Percentiles rank a stretch among this genome's conserved stretches.
phyloP scores from a whole-genome alignment of 2,113 vertebrate genomes.

The Zosterops lateralis region DNA sequence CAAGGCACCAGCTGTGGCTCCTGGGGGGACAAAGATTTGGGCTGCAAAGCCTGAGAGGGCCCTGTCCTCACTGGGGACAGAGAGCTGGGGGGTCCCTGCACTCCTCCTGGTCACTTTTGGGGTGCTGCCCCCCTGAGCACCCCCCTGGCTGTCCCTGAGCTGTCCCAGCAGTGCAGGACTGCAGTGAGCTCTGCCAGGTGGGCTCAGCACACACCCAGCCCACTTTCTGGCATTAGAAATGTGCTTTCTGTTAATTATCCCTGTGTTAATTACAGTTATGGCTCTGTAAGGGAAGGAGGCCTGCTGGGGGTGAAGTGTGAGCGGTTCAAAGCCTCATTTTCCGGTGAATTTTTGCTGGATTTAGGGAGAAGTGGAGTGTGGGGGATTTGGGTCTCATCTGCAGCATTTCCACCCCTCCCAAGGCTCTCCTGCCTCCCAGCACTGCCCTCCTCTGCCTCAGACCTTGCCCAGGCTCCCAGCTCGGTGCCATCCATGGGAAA shows the following conservation, averaged over 20 bases:
- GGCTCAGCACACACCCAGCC: background rate
- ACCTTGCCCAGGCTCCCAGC: background rate
- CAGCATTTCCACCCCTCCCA: background rate
- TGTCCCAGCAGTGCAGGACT: background rate
- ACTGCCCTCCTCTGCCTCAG: background rate
- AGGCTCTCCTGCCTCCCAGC: background rate
- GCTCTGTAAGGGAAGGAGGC: background rate
- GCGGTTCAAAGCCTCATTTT: background rate
- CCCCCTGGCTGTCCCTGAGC: background rate
- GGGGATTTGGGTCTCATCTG: background rate
- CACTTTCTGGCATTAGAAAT: background rate
- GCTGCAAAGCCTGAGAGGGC: fast-evolving
- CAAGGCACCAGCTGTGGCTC: fast-evolving
- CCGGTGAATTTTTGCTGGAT: background rate
- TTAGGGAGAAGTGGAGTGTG: background rate
- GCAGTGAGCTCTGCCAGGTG: fast-evolving
- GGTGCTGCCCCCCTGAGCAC: background rate
- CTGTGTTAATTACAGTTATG: slow-evolving; percentile 11
- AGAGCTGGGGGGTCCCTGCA: background rate
- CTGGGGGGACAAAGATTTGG: background rate
- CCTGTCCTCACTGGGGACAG: background rate
- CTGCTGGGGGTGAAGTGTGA: background rate
- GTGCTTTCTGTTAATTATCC: slow-evolving; percentile 39
- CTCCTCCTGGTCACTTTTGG: background rate
- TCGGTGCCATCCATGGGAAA: background rate